Evolutionary conservation across 53 echinoderm and acorn worm genomes (phyloP).

Genomic region (Arbacia lixula): DNA sequence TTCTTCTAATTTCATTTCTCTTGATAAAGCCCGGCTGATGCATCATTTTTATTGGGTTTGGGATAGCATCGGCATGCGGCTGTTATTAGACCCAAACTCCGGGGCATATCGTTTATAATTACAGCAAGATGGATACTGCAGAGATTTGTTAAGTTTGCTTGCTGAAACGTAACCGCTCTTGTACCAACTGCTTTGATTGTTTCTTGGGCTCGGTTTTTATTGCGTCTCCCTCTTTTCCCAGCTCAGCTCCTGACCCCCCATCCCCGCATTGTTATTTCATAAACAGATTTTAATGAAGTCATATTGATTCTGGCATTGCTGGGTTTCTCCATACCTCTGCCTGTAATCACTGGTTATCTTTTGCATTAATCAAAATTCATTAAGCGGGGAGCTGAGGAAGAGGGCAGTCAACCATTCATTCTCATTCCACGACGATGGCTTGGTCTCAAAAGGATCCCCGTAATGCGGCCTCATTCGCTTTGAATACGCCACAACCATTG

Average conservation of each 20-base stretch:
- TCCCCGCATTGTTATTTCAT: slow-evolving; percentile 33
- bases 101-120: slow-evolving; percentile 54
- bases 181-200: slow-evolving; percentile 15
- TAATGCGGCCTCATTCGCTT: slow-evolving; percentile 19
- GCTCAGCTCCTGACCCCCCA: slow-evolving; percentile 24
- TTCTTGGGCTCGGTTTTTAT: slow-evolving; percentile 4
- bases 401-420: slow-evolving; percentile 47
- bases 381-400: slow-evolving; percentile 14
- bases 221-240: slow-evolving; percentile 32
- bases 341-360: slow-evolving; percentile 20
- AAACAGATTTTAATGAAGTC: slow-evolving; percentile 43
- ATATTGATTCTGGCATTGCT: slow-evolving; percentile 40
- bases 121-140: slow-evolving; percentile 19
- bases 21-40: slow-evolving; percentile 32
- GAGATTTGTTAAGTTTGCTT: slow-evolving; percentile 57
- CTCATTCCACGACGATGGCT: slow-evolving; percentile 16
- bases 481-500: too few relatives aligned
- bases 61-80: slow-evolving; percentile 38
- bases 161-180: slow-evolving; percentile 15
- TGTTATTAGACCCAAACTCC: slow-evolving; percentile 41
- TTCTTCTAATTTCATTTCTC: slow-evolving; percentile 54
- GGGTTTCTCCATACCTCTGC: background rate
- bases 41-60: slow-evolving; percentile 19
- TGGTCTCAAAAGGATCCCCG: too few relatives aligned
- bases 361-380: slow-evolving; percentile 51